These are phyloP conservation scores for Ptilorrhoa leucosticta DNA, from an alignment of 2,113 vertebrate species.

Conservation along the genomic window DNA sequence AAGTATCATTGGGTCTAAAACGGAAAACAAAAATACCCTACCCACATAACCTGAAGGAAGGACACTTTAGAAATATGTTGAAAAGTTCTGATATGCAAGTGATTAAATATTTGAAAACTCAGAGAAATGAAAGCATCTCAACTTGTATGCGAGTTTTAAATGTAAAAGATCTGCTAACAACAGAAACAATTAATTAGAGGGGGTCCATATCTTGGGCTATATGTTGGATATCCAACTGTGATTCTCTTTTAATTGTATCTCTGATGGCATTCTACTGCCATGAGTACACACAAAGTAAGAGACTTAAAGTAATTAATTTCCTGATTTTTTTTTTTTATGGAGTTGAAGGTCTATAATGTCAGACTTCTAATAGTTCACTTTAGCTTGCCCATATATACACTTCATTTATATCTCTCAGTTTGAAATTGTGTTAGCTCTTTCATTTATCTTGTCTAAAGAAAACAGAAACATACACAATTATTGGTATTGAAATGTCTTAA, in stretches of 20 bases:
- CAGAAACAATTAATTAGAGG: not conserved
- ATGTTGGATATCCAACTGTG: not conserved
- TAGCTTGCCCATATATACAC: not conserved
- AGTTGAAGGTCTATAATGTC: not conserved
- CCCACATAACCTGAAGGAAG: not conserved
- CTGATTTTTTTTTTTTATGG: not conserved
- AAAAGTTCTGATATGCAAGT: not conserved
- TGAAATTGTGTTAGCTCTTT: not conserved
- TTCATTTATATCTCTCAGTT: not conserved
- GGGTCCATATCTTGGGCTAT: not conserved
- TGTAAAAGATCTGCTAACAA: not conserved
- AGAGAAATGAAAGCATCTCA: not conserved
- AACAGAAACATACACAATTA: not conserved
- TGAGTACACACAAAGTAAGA: not conserved
- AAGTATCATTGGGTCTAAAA: not conserved
- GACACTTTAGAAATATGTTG: not conserved
- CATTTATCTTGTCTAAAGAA: not conserved
- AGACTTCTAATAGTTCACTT: not conserved
- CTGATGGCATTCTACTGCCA: not conserved
- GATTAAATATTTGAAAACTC: not conserved
- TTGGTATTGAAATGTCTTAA: not conserved
- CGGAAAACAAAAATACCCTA: not conserved
- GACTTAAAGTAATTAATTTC: not conserved
- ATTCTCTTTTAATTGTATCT: not conserved
- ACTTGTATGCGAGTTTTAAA: not conserved